Percentiles rank a stretch among this genome's conserved stretches.
These are phyloP conservation scores for Scartelaos histophorus DNA, from an alignment of 2,113 vertebrate genomes.

Conservation along the genomic window DNA sequence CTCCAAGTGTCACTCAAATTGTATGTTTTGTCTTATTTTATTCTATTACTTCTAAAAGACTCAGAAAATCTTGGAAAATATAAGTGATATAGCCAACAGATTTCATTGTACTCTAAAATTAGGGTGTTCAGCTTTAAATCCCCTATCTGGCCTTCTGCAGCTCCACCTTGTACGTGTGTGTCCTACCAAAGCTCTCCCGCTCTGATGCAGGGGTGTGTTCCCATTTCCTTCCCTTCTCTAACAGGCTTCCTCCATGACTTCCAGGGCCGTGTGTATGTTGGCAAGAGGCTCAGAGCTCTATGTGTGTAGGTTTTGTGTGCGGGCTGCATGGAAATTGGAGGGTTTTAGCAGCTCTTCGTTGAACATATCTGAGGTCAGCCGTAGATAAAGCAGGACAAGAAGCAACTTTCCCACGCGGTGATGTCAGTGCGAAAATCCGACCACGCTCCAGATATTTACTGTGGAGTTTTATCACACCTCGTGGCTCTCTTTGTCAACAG, in stretches of 20 bases:
- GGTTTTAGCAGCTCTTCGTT: constrained; percentile 26
- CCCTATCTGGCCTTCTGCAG: constrained; percentile 13
- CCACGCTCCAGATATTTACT: constrained; percentile 23
- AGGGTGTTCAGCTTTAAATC: constrained; percentile 6
- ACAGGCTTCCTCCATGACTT: constrained; percentile 65
- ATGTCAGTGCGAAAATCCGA: constrained; percentile 62
- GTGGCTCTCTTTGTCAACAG: neutral
- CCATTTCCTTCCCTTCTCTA: constrained; percentile 59
- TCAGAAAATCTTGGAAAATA: no score
- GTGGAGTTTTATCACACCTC: constrained; percentile 9
- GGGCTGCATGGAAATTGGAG: constrained; percentile 15
- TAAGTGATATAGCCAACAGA: neutral
- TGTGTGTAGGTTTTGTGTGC: constrained; percentile 9
- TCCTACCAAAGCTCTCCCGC: constrained; percentile 57
- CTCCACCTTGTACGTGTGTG: constrained; percentile 29
- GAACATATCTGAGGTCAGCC: constrained; percentile 56
- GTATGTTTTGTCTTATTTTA: neutral
- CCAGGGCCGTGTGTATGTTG: constrained; percentile 31
- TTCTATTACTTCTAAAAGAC: no score
- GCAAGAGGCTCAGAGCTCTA: neutral
- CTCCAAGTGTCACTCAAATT: neutral
- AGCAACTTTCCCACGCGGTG: constrained; percentile 63
- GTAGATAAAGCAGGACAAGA: constrained; percentile 54
- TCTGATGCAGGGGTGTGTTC: constrained; percentile 73
- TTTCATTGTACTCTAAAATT: neutral